Base-by-base conservation (phyloP, 2,797 vertebrate genomes). In the Premnoplex brunnescens region DNA sequence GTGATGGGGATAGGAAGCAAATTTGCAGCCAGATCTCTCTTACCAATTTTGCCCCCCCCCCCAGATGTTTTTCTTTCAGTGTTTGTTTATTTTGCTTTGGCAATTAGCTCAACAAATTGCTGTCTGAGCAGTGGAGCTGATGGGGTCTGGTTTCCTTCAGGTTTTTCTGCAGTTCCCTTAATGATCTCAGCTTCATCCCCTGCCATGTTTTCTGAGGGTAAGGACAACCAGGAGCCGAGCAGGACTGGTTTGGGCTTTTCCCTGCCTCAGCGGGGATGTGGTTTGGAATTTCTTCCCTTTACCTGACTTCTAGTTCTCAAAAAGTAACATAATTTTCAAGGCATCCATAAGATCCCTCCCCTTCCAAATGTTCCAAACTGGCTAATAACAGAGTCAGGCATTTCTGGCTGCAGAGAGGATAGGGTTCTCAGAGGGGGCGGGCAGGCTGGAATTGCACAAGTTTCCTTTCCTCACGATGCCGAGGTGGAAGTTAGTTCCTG, bases 21-120 rank as follows among this genome's bases (percentile, higher is more conserved):
- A 89, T 83, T 89, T 74, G 83, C 54, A 83, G 78, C 56, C 59
- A 64, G 58, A 74, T 56, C n/a, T 37, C 51, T 89, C 74, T 59
- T 54, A 88, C 16, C 52, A 43, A 10, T 64, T 93, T 93, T 79
- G 36, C 92, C 48, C 52, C 76, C 92, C 48, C 49, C 76, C 48
- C 37, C 75, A 92, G 68, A 77, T 85, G 78, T 83, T 93, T 96
- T 85, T 71, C 89, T 78, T 85, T 87, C 56, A 16, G 2, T 71
- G 34, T 83, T 93, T 92, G 75, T 91, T 96, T 92, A 67, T 89
- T 96, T 95, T 85, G 68, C 76, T 89, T 92, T 51, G 68, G 75
- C 85, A 80, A 77, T 85, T 92, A 86, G 66, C 87, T 80, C 71
- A 92, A 68, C 37, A 74, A 91, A 77, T 85, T 77, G 79, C 89